Evolutionary conservation across 2,113 vertebrate species (phyloP).

Genomic region (Cyanoramphus novaezelandiae): DNA sequence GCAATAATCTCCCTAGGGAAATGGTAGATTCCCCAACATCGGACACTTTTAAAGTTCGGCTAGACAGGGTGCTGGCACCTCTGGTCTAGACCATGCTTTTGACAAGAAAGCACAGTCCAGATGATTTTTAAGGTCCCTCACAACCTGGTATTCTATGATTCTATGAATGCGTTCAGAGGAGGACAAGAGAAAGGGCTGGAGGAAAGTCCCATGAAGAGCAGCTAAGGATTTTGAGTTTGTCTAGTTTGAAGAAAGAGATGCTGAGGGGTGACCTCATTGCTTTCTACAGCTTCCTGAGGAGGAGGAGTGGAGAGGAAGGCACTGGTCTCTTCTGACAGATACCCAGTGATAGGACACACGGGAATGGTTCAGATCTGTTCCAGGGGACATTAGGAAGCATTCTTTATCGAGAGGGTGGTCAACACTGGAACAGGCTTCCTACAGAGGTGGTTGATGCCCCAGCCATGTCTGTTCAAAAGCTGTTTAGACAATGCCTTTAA

Average conservation of each 20-base stretch:
- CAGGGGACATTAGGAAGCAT: not conserved
- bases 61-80: too few relatives aligned
- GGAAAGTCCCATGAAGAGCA: rapidly evolving
- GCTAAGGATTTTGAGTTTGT: not conserved
- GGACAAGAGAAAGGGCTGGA: not conserved
- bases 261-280: not conserved
- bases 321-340: not conserved
- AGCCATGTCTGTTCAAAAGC: not conserved
- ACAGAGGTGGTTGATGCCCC: not conserved
- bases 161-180: not conserved
- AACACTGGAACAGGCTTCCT: not conserved
- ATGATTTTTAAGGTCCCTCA: not conserved
- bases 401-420: not conserved
- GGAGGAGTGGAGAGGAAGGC: not conserved
- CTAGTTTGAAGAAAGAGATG: not conserved
- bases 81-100: not conserved
- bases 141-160: not conserved
- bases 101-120: not conserved
- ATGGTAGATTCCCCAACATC: not conserved
- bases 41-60: not conserved
- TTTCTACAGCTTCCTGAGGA: not conserved
- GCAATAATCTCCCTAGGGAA: not conserved
- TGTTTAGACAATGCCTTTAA: not conserved
- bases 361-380: not conserved
- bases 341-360: rapidly evolving